These are phyloP conservation scores for Opisthocomus hoazin DNA, from an alignment of 2,113 vertebrate genomes.

Conservation along the genomic window DNA sequence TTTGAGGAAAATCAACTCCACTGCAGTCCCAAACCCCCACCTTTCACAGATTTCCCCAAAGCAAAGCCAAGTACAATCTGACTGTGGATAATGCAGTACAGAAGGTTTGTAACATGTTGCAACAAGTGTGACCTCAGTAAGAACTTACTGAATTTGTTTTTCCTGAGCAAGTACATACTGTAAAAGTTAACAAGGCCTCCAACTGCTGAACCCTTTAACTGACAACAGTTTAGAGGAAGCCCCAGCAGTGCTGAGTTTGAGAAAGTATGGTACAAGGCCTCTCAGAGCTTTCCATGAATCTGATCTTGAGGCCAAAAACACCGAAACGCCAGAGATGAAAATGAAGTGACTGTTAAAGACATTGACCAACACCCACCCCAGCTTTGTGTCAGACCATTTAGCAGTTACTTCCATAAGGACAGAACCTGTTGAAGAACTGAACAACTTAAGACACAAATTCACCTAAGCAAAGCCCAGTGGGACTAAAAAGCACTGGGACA, in stretches of 20 bases:
- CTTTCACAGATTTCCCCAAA: background rate
- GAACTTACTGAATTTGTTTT: background rate
- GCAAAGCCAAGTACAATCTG: background rate
- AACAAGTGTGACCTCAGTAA: background rate
- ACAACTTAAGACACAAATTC: background rate
- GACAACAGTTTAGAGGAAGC: background rate
- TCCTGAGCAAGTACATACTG: background rate
- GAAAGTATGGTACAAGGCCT: background rate
- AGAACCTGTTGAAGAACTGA: background rate
- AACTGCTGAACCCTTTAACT: background rate
- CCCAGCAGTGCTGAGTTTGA: background rate
- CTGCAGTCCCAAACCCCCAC: background rate
- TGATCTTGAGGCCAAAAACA: background rate
- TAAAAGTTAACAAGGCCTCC: background rate
- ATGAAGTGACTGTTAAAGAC: no score
- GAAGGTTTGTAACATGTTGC: no score
- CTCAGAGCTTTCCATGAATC: background rate
- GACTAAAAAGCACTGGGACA: background rate
- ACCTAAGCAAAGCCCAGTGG: background rate
- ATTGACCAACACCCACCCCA: background rate
- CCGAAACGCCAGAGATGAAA: background rate
- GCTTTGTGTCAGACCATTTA: background rate
- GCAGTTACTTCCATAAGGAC: background rate
- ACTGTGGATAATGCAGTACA: background rate
- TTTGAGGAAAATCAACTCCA: background rate